Evolutionary conservation across 30 jellyfish, hydroid and myxozoan genomes (phyloP), one percentile per base, ranked within the genome.

Genomic region (Rhopilema esculentum): DNA sequence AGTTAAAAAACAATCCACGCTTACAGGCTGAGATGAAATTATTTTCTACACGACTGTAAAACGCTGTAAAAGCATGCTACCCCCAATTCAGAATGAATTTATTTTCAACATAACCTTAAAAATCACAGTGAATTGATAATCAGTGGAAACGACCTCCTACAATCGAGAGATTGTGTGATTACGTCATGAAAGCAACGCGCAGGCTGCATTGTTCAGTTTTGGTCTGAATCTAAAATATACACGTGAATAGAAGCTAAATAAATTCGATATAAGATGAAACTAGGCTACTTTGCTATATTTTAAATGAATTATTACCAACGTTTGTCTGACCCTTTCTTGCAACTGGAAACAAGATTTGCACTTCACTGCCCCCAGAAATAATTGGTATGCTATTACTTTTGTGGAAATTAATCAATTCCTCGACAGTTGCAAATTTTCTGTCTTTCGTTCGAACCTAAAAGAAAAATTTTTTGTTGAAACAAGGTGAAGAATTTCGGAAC

Each of bases 401-500:
- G 52, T 95, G 99, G 62, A 68, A 95, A 6, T 24, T 64, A 8
- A 95, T 78, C 21, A 95, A 89, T 27, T 91, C 99, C 49, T 88
- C 79, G 16, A 95, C 97, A 27, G 96, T 74, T 52, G 96, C 89
- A 80, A 95, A 95, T 25, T 79, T 62, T 51, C 93, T 96, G 73
- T 95, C 98, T 57, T 96, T 87, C 0, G 99, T 95, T 6, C 99
- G 97, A 4, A 95, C 98, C 99, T 95, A 25, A 52, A 80, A 79
- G 26, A 76, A 70, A 8, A 50, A 63, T 29, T 16, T 0, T 6
- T 4, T 4, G 72, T n/a, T 17, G n/a, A n/a, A n/a, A n/a, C n/a
- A n/a, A n/a, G n/a, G n/a, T n/a, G n/a, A n/a, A n/a, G n/a, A n/a
- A n/a, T n/a, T n/a, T n/a, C n/a, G n/a, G n/a, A n/a, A n/a, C n/a